Evolutionary conservation across 2,888 invertebrate genomes (phyloP).

Genomic region (Theodoxus fluviatilis): DNA sequence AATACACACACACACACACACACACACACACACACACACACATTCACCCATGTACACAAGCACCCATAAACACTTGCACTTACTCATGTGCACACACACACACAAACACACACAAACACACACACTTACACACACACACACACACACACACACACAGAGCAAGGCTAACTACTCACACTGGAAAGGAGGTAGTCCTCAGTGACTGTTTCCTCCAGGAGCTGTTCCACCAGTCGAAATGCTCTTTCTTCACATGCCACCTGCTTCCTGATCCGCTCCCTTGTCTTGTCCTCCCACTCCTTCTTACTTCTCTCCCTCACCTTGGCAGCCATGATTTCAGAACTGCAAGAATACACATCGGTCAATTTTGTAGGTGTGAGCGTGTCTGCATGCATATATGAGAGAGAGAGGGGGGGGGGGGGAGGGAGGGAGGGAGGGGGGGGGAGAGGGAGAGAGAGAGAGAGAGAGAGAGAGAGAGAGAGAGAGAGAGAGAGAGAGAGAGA

Average conservation of each 20-base stretch:
- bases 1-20: not conserved
- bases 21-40: constrained; percentile 19
- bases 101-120: not conserved
- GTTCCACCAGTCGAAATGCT: no score
- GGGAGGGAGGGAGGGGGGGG: constrained; percentile 8
- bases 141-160: constrained; percentile 16
- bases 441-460: constrained; percentile 15
- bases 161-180: no score
- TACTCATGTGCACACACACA: constrained; percentile 10
- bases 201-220: no score
- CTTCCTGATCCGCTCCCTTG: no score
- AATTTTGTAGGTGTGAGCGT: no score
- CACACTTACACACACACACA: not conserved
- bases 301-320: no score
- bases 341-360: no score
- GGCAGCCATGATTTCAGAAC: not conserved
- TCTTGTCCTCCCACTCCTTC: no score
- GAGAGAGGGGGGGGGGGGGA: constrained; percentile 11
- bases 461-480: constrained; percentile 8
- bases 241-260: no score
- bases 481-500: constrained; percentile 11
- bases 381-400: not conserved
- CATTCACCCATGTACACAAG: constrained; percentile 1
- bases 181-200: no score
- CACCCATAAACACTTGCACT: constrained; percentile 5